Percentiles rank a stretch among this genome's conserved stretches.
phyloP scores from a whole-genome alignment of 2,888 invertebrate species.

The Drosophila kanekoi region DNA sequence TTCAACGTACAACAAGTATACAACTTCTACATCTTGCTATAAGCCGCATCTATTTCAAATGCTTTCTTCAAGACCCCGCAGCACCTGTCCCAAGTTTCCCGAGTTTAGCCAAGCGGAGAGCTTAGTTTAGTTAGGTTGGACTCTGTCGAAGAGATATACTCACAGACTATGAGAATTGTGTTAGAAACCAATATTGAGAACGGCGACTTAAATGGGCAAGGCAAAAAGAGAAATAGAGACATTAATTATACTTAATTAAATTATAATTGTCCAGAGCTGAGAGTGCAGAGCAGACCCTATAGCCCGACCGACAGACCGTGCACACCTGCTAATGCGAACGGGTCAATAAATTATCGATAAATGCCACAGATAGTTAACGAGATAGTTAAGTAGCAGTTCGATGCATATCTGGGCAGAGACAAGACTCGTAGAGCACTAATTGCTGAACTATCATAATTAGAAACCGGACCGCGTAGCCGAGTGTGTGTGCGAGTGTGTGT shows the following conservation, averaged over 20 bases:
- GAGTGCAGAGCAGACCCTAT: slow-evolving; percentile 17
- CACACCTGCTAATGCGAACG: slow-evolving; percentile 20
- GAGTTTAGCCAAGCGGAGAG: no score
- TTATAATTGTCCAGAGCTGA: slow-evolving; percentile 33
- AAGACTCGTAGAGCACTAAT: slow-evolving; percentile 18
- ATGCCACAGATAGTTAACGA: neutral
- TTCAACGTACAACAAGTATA: no score
- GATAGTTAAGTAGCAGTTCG: neutral
- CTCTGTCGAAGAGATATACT: no score
- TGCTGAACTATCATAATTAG: slow-evolving; percentile 35
- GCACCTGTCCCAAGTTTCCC: no score
- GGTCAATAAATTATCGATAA: slow-evolving; percentile 52
- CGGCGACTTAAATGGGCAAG: neutral
- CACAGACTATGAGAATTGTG: no score
- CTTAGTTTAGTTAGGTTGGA: no score
- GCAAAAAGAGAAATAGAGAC: neutral
- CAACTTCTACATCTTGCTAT: no score
- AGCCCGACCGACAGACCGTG: neutral
- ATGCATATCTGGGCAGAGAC: slow-evolving; percentile 1
- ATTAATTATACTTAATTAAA: slow-evolving; percentile 53
- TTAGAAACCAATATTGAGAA: neutral
- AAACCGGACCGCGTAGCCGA: neutral
- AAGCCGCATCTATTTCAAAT: no score
- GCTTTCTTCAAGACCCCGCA: no score
- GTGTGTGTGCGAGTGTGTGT: no score